These are phyloP conservation scores for Cinclus cinclus DNA, from an alignment of 2,113 vertebrate species.

Conservation along the genomic window DNA sequence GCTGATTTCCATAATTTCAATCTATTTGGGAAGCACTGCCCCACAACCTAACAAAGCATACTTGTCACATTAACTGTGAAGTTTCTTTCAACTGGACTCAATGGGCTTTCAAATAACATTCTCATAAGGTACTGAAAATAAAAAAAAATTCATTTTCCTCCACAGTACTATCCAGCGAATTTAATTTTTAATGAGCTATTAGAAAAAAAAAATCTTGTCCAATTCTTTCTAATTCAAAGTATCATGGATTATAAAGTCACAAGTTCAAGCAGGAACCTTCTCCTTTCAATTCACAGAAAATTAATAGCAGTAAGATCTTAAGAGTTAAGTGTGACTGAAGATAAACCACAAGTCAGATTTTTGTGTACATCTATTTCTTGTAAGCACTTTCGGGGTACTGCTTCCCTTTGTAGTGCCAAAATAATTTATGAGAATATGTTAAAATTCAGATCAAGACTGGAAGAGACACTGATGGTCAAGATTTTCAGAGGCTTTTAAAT, in stretches of 20 bases:
- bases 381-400: background rate
- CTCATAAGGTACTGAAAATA: background rate
- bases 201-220: background rate
- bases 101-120: background rate
- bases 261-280: background rate
- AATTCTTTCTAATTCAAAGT: background rate
- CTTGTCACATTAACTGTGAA: background rate
- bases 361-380: background rate
- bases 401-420: background rate
- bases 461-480: background rate
- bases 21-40: background rate
- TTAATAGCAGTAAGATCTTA: background rate
- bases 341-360: background rate
- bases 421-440: background rate
- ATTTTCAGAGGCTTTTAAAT: background rate
- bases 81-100: background rate
- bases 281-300: background rate
- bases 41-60: background rate
- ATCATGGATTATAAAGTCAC: background rate
- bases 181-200: background rate
- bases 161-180: background rate
- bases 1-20: accelerated
- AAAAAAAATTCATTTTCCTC: background rate
- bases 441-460: background rate
- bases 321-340: background rate